Conservation (phyloP, 2,888 invertebrate species). For the Xylocampa areola region DNA sequence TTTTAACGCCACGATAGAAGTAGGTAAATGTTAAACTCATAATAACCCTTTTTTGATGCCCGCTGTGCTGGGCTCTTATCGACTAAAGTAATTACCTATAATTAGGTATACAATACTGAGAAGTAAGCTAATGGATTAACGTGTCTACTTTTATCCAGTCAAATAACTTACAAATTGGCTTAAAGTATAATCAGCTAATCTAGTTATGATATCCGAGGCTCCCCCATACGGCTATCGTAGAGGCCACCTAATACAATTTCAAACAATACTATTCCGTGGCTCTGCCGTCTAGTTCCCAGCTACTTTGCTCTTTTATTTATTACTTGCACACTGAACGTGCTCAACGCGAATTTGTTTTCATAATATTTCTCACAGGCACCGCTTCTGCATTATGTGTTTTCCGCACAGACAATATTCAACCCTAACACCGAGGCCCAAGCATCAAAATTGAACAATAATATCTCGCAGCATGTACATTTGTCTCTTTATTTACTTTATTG, state of each 20-base stretch:
- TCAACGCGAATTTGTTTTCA: slow-evolving; percentile 89
- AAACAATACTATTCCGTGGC: slow-evolving; percentile 82
- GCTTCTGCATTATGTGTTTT: slow-evolving; percentile 72
- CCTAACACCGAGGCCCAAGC: slow-evolving; percentile 61
- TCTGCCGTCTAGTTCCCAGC: slow-evolving; percentile 69
- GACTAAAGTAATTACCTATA: no score
- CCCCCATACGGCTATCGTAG: slow-evolving; percentile 47
- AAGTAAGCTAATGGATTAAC: slow-evolving; percentile 55
- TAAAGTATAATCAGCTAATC: slow-evolving; percentile 50
- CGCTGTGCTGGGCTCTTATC: no score
- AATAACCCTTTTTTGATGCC: no score
- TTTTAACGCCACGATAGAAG: no score
- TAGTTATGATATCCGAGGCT: slow-evolving; percentile 53
- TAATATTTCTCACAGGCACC: slow-evolving; percentile 84
- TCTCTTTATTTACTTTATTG: slow-evolving; percentile 87
- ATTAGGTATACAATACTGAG: no score
- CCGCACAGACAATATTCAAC: slow-evolving; percentile 63
- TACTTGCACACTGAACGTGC: slow-evolving; percentile 87
- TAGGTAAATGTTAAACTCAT: no score
- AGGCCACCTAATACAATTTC: slow-evolving; percentile 77
- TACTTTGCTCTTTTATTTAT: slow-evolving; percentile 86
- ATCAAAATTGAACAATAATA: slow-evolving; percentile 56
- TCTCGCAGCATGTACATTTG: slow-evolving; percentile 77
- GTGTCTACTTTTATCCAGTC: slow-evolving; percentile 23
- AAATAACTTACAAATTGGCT: slow-evolving; percentile 25